Evolutionary conservation across 2,797 vertebrate genomes (phyloP).

Genomic region (Neosilurus hyrtlii): DNA sequence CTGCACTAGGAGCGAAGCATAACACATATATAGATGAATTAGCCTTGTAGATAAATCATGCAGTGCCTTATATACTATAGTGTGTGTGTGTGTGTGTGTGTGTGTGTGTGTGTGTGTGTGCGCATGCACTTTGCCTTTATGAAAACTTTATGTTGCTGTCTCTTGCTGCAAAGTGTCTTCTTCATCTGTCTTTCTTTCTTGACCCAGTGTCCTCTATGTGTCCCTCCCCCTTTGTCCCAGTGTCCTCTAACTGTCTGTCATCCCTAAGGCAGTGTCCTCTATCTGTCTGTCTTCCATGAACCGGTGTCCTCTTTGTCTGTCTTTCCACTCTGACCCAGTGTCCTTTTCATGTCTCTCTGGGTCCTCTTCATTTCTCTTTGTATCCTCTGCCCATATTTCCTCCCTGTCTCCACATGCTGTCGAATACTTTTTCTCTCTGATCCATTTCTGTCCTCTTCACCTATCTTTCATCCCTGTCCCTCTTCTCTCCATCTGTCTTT

Average conservation of each 20-base stretch:
- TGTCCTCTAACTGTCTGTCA: not conserved
- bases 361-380: not conserved
- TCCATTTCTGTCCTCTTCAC: not conserved
- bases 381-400: not conserved
- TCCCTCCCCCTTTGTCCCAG: not conserved
- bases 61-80: not conserved
- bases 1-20: slow-evolving; percentile 5
- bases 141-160: slow-evolving; percentile 74
- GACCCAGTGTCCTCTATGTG: not conserved
- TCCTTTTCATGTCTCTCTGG: not conserved
- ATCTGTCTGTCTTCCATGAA: not conserved
- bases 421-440: not conserved
- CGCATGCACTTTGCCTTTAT: slow-evolving; percentile 64
- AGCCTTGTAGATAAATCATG: slow-evolving; percentile 66
- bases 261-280: not conserved
- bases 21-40: slow-evolving; percentile 27
- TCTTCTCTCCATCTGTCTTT: not conserved
- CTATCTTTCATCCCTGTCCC: not conserved
- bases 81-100: slow-evolving; percentile 32
- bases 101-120: slow-evolving; percentile 38
- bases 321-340: not conserved
- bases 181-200: not conserved
- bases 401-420: too few relatives aligned
- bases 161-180: slow-evolving; percentile 39
- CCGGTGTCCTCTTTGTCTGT: not conserved